Base-by-base conservation (phyloP, 2,888 invertebrate species). In the Eupeodes luniger region DNA sequence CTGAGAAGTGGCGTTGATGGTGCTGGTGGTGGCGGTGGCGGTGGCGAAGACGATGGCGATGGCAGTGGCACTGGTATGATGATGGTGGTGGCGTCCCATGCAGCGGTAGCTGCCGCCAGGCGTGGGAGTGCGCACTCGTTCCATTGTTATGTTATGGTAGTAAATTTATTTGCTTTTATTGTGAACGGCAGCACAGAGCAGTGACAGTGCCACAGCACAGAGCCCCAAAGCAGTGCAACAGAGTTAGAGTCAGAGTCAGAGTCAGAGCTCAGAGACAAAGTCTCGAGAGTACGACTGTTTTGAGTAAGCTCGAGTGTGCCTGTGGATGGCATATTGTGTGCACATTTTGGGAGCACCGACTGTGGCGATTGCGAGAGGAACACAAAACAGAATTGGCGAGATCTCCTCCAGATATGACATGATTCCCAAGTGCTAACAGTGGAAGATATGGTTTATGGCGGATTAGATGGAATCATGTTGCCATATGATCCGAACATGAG, bases 381-480 rank as follows among this genome's bases (percentile, higher is more conserved):
- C 47, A 64, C 55, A 75, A 69, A 66, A 44, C 53, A 64, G 61
- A 75, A 69, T 78, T 75, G 77, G 84, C 84, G 55, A 84, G 84
- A 87, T 88, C 77, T 64, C 88, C 47, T 27, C 49, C 44, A 69
- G 87, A 87, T 84, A 84, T 69, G 81, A 81, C 85, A 78, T 81
- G 88, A 84, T 81, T 88, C 85, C 77, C 74, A 81, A 88, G 88
- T 88, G 88, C 88, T 88, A 85, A 88, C 88, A 77, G 85, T 77
- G 77, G 59, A 81, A 77, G 85, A 81, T 88, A 85, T 85, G 84
- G 59, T 79, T 83, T 87, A 83, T 87, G 85, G 81, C 61, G 85
- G 85, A 88, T 88, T 81, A 88, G 85, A 88, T 88, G 85, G 76
- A 88, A 88, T 88, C 88, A 85, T 88, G 88, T 88, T 88, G 81